A percentile compares a stretch with the other conserved stretches of the same genome.
phyloP scores from a whole-genome alignment of 2,113 vertebrate genomes.

The Leptosomus discolor region DNA sequence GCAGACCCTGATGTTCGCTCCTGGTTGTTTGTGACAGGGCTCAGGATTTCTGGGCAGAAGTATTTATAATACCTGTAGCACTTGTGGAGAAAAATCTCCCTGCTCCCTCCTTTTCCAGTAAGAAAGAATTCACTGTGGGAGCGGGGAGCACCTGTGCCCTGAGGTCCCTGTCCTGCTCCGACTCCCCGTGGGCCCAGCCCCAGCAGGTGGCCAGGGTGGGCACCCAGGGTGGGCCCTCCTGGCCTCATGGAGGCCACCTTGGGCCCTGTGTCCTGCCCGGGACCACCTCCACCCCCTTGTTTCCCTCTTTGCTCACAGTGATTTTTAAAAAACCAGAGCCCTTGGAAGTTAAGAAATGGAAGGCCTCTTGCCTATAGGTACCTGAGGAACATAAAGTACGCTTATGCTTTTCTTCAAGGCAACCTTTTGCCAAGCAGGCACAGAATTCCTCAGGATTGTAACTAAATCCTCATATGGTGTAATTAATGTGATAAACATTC shows the following conservation, averaged over 20 bases:
- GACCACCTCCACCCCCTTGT: not conserved
- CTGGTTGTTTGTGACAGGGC: not conserved
- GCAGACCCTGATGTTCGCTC: fast-evolving
- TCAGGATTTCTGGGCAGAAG: not conserved
- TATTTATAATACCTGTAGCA: not conserved
- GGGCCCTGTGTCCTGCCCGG: fast-evolving
- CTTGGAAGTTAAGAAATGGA: not conserved
- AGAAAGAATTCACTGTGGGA: not conserved
- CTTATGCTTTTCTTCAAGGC: fast-evolving
- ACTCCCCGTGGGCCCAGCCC: no score
- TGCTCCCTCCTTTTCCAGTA: not conserved
- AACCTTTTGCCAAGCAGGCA: not conserved
- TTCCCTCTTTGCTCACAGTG: not conserved
- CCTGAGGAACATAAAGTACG: fast-evolving
- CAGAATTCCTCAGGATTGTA: not conserved
- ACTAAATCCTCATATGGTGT: not conserved
- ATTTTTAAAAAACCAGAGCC: not conserved
- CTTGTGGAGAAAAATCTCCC: not conserved
- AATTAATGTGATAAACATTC: not conserved
- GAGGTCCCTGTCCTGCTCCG: no score
- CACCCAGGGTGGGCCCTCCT: no score
- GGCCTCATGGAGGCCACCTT: no score
- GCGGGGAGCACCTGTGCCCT: not conserved
- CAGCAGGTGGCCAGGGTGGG: fast-evolving
- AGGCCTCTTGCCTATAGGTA: not conserved